phyloP scores from a whole-genome alignment of 1,140 invertebrate species.

The Drosophila carrolli region DNA sequence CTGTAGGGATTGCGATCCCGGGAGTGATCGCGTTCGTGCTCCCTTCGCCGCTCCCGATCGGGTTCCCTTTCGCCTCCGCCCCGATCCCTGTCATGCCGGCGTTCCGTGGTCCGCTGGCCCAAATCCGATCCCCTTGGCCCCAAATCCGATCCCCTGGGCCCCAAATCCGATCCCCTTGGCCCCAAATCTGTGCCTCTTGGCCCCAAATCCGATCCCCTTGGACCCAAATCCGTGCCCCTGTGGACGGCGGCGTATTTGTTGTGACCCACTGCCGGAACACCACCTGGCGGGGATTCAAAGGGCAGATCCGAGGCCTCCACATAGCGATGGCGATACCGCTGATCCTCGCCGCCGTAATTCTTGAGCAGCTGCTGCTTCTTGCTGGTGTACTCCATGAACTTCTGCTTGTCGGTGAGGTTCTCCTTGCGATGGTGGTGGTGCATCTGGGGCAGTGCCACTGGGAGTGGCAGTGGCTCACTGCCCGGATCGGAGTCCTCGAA shows the following conservation, averaged over 20 bases:
- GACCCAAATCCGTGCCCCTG: slow-evolving; percentile 40
- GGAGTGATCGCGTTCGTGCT: slow-evolving; percentile 55
- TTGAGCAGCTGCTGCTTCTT: slow-evolving; percentile 69
- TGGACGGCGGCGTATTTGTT: slow-evolving; percentile 76
- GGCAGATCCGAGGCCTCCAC: slow-evolving; percentile 74
- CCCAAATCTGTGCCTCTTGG: slow-evolving; percentile 20
- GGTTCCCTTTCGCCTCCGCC: slow-evolving; percentile 13
- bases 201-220: slow-evolving; percentile 25
- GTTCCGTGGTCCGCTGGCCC: slow-evolving; percentile 37
- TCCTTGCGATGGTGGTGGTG: slow-evolving; percentile 70
- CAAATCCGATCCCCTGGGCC: slow-evolving; percentile 20
- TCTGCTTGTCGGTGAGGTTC: slow-evolving; percentile 81
- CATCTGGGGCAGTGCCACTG: slow-evolving; percentile 11
- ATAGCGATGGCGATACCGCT: slow-evolving; percentile 77
- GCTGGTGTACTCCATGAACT: slow-evolving; percentile 74
- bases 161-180: slow-evolving; percentile 33
- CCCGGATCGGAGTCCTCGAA: slow-evolving; percentile 70
- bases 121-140: too few relatives aligned
- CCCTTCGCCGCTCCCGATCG: slow-evolving; percentile 38
- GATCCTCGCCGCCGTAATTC: slow-evolving; percentile 61
- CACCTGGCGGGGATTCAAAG: slow-evolving; percentile 45
- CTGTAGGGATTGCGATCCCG: slow-evolving; percentile 79
- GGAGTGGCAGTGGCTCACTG: slow-evolving; percentile 29
- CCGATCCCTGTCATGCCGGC: slow-evolving; percentile 11
- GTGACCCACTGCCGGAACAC: slow-evolving; percentile 18